phyloP scores from a whole-genome alignment of 2,113 vertebrate species.

The Colistium nudipinnis region DNA sequence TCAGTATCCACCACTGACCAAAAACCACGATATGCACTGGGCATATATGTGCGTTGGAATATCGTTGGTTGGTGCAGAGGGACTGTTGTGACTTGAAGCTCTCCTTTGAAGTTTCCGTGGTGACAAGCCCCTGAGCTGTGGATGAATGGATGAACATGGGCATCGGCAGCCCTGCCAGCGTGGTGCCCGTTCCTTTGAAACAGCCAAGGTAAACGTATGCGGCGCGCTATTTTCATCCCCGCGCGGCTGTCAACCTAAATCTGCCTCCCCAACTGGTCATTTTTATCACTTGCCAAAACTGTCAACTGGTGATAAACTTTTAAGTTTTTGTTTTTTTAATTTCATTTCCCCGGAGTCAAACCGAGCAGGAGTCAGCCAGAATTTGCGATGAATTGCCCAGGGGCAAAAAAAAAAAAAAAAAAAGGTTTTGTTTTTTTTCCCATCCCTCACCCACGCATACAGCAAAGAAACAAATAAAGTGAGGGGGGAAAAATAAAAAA shows the following conservation, averaged over 20 bases:
- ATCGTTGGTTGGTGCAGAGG: conserved; percentile 52
- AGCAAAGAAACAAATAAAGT: conserved; percentile 64
- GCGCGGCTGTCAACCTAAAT: conserved; percentile 72
- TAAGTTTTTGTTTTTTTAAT: conserved; percentile 76
- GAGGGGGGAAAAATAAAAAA: conserved; percentile 10
- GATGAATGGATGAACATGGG: conserved; percentile 68
- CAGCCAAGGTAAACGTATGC: conserved; percentile 74
- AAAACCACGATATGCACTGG: not conserved
- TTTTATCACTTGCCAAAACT: conserved; percentile 81
- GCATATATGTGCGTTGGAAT: not conserved
- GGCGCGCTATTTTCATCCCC: conserved; percentile 69
- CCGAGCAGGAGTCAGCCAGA: conserved; percentile 71
- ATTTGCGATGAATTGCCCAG: conserved; percentile 76
- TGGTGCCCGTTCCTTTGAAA: conserved; percentile 76
- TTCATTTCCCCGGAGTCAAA: conserved; percentile 70
- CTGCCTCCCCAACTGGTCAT: conserved; percentile 74
- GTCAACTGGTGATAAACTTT: conserved; percentile 80
- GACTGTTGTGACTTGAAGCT: conserved; percentile 44
- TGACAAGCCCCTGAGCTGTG: conserved; percentile 66
- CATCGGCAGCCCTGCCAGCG: conserved; percentile 66
- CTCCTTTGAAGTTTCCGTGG: conserved; percentile 73
- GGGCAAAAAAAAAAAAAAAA: too few relatives aligned
- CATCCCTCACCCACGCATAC: conserved; percentile 24
- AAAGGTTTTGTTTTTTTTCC: conserved; percentile 69
- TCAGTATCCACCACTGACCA: not conserved